Evolutionary conservation across 2,113 vertebrate species (phyloP).

Genomic region (human): GRCh38 chr11:133490501-133491000

Average conservation of each 20-base stretch:
- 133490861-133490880: not conserved
- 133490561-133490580: not conserved
- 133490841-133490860: not conserved
- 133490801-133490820: not conserved
- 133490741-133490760: no score
- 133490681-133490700: not conserved
- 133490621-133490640: not conserved
- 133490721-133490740: not conserved
- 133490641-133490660: not conserved
- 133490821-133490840: not conserved
- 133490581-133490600: not conserved
- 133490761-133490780: accelerated
- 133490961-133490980: not conserved
- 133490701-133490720: not conserved
- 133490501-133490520: not conserved
- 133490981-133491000: not conserved
- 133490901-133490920: not conserved
- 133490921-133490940: not conserved
- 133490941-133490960: not conserved
- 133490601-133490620: not conserved
- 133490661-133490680: not conserved
- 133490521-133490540: not conserved
- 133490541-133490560: not conserved
- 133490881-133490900: not conserved
- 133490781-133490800: not conserved